Conservation (phyloP, 2,113 vertebrate species). For the Sphyrna mokarran region DNA sequence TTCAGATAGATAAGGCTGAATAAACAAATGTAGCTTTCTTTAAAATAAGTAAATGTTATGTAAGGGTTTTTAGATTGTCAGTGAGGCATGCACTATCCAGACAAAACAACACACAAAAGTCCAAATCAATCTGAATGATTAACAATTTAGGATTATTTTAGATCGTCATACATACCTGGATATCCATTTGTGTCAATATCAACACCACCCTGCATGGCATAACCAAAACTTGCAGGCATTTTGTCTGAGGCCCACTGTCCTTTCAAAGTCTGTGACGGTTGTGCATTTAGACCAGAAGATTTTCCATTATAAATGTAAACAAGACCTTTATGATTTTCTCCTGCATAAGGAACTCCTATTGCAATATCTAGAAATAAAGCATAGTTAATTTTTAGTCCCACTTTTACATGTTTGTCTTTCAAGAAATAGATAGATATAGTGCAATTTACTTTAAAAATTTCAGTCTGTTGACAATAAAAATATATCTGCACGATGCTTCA, state of each 20-base stretch:
- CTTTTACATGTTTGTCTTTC: neutral
- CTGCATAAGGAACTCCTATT: slow-evolving; percentile 85
- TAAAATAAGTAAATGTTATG: neutral
- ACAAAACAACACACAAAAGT: neutral
- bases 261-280: slow-evolving; percentile 76
- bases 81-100: neutral
- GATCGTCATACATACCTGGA: slow-evolving; percentile 63
- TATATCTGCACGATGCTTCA: neutral
- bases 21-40: neutral
- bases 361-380: slow-evolving; percentile 68
- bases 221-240: slow-evolving; percentile 93
- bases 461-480: neutral
- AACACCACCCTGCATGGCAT: slow-evolving; percentile 82
- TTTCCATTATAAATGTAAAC: slow-evolving; percentile 94
- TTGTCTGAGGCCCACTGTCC: slow-evolving; percentile 78
- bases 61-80: neutral
- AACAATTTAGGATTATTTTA: neutral
- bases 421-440: neutral
- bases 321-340: slow-evolving; percentile 66
- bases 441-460: neutral
- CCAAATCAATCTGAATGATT: neutral
- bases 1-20: neutral
- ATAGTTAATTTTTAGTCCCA: neutral
- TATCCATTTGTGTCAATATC: slow-evolving; percentile 93
- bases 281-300: slow-evolving; percentile 56